A percentile compares a stretch with the other conserved stretches of the same genome.
Conservation (phyloP, 1,140 invertebrate genomes). For the Oedothorax gibbosus region DNA sequence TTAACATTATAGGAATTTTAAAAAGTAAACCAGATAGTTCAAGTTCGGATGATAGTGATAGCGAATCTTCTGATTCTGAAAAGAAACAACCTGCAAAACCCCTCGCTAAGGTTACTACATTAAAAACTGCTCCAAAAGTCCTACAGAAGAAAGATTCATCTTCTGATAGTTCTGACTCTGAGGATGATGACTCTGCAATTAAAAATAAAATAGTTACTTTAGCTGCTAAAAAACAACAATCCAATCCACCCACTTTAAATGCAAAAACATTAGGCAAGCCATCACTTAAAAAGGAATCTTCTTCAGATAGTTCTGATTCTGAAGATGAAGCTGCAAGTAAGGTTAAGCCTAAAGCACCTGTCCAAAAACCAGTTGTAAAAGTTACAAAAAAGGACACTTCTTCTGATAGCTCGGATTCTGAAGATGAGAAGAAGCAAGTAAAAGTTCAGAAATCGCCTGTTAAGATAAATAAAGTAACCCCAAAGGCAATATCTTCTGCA, state of each 20-base stretch:
- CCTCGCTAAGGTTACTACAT: not conserved
- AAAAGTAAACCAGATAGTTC: not conserved
- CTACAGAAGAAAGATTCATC: constrained; percentile 18
- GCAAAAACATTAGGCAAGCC: not conserved
- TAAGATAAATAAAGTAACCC: not conserved
- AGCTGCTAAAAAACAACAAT: not conserved
- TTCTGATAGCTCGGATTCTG: constrained; percentile 25
- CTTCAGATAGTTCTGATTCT: constrained; percentile 38
- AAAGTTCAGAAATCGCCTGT: not conserved
- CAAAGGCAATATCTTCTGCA: not conserved
- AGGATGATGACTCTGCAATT: not conserved
- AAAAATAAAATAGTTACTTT: not conserved
- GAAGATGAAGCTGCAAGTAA: not conserved
- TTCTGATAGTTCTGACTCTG: constrained; percentile 41
- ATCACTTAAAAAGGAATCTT: not conserved
- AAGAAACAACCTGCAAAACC: not conserved
- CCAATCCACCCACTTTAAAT: not conserved
- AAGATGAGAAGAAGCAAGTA: not conserved
- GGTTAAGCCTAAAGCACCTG: not conserved
- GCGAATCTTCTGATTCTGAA: constrained; percentile 20
- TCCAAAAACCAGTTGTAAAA: not conserved
- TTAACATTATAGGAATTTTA: not conserved
- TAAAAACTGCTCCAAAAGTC: not conserved
- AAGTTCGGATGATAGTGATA: not conserved
- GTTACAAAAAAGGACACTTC: not conserved